These are phyloP conservation scores for Nomada fucata DNA, from an alignment of 2,888 invertebrate species.

Conservation along the genomic window DNA sequence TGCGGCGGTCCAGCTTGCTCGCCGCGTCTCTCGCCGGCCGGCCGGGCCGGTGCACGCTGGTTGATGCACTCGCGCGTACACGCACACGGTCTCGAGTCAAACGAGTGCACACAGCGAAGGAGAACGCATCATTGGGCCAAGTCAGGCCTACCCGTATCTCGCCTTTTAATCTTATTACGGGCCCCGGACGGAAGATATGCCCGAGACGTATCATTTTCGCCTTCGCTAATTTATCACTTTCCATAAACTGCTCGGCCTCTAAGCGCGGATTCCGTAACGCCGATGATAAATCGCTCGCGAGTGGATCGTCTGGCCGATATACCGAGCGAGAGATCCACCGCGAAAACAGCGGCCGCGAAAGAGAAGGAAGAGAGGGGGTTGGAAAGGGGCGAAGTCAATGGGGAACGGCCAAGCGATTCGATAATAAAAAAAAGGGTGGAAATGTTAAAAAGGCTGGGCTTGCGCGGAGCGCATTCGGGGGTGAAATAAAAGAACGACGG, in stretches of 20 bases:
- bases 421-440: not conserved
- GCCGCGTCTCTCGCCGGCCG: not conserved
- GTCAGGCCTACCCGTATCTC: constrained; percentile 73
- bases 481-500: not conserved
- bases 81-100: constrained; percentile 15
- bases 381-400: no score
- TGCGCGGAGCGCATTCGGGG: no score
- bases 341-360: constrained; percentile 5
- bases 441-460: constrained; percentile 30
- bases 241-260: constrained; percentile 67
- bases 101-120: constrained; percentile 26
- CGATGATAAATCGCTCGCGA: constrained; percentile 65
- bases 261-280: constrained; percentile 67
- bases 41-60: not conserved
- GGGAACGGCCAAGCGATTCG: not conserved
- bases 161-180: constrained; percentile 78
- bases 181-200: constrained; percentile 71
- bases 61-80: constrained; percentile 16
- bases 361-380: not conserved
- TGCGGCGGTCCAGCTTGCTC: constrained; percentile 47
- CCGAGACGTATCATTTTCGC: constrained; percentile 76
- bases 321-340: not conserved
- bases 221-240: constrained; percentile 75
- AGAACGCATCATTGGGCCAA: constrained; percentile 56
- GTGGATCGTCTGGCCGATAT: constrained; percentile 53